These are phyloP conservation scores for Ornithoptera priamus DNA, from an alignment of 2,888 invertebrate genomes.

Conservation along the genomic window DNA sequence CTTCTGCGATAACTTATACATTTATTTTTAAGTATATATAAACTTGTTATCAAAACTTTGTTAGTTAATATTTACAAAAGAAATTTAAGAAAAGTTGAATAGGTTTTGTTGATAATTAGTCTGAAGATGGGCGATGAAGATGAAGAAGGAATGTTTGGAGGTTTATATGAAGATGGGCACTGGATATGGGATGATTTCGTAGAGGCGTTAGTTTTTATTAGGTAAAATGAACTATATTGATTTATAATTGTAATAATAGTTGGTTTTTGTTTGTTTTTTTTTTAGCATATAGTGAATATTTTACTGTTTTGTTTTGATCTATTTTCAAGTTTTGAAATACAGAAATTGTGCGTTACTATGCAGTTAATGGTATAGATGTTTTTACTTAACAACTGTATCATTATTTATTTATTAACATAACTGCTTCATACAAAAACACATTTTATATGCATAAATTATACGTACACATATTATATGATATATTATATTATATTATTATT, in stretches of 20 bases:
- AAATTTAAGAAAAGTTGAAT: not conserved
- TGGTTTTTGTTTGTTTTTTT: not conserved
- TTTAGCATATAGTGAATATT: not conserved
- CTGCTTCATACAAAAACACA: too few relatives aligned
- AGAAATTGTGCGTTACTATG: too few relatives aligned
- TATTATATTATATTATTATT: too few relatives aligned
- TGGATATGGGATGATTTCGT: conserved; percentile 74
- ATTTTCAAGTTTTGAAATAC: too few relatives aligned
- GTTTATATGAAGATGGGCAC: conserved; percentile 68
- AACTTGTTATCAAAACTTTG: not conserved
- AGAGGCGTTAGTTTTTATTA: conserved; percentile 54
- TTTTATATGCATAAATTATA: too few relatives aligned
- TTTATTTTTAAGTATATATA: conserved; percentile 10
- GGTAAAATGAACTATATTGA: conserved; percentile 43
- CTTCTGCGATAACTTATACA: conserved; percentile 1
- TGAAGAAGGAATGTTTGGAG: conserved; percentile 61
- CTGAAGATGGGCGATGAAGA: conserved; percentile 62
- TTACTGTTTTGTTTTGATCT: too few relatives aligned
- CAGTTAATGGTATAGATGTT: too few relatives aligned
- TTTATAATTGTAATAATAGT: not conserved
- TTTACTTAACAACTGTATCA: too few relatives aligned
- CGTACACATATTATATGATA: too few relatives aligned
- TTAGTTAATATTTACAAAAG: not conserved
- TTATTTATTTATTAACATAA: too few relatives aligned
- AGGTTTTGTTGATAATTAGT: not conserved